Evolutionary conservation across 2,888 invertebrate species (phyloP), one percentile per base, ranked within the genome.

Genomic region (Toxonevra muliebris): DNA sequence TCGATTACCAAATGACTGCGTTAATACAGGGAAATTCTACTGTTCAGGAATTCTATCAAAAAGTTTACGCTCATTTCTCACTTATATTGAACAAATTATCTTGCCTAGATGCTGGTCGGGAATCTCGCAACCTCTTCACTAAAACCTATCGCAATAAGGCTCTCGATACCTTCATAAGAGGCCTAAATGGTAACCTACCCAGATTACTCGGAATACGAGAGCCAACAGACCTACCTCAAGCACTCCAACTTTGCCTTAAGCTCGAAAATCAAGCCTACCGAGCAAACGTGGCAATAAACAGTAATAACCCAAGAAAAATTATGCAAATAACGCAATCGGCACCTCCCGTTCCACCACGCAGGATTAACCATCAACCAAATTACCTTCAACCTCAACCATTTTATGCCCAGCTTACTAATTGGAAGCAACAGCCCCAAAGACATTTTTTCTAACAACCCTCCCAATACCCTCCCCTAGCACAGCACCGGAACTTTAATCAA

Each of bases 1-100:
- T 30, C 3, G 30, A 30, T 2, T 72, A 73, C 52, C 58, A 73
- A 45, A 60, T 69, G 64, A 66, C 66, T 1, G 58, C 61, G 1
- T 17, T 69, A 13, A 45, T 57, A 4, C 69, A 73, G 52, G 62
- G 69, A 11, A 68, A 40, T 4, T 30, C 7, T 30, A 30, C 30
- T 4, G 7, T 30, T 7, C 30, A 30, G 7, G 30, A 30, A 4
- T 30, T 30, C 30, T 30, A 30, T 7, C 30, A 30, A 7, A 30
- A 30, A 30, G 30, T 30, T 30, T 30, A 30, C 7, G 30, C 70
- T 7, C 71, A 76, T n/a, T 48, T 48, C 11, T 48, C 48, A 7
- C 10, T 48, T 11, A 19, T 53, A 15, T 53, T 10, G 8, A 53
- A 53, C 4, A 53, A 53, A 53, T 17, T 53, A 15, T 15, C 17